Evolutionary conservation across 2,888 invertebrate genomes (phyloP).

Genomic region (Fragum fragum): DNA sequence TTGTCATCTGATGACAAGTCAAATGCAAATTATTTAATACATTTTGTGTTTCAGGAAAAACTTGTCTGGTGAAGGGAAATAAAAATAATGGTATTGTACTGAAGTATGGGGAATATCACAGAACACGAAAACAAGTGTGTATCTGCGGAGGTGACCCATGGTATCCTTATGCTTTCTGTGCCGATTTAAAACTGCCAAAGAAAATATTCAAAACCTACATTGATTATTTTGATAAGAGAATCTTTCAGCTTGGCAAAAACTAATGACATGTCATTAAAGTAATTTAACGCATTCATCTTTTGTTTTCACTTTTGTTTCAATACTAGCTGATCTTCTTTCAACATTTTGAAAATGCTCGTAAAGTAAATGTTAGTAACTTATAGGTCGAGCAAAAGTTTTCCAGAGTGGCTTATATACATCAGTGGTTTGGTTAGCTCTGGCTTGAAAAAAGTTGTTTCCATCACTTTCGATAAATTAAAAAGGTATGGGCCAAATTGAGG

Average conservation of each 20-base stretch:
- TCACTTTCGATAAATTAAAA: too few species aligned
- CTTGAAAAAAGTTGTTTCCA: too few species aligned
- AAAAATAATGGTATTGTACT: not conserved
- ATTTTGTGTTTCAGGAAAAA: slow-evolving; percentile 1
- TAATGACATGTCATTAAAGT: not conserved
- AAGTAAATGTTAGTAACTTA: too few species aligned
- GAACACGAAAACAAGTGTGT: not conserved
- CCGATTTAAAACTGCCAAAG: not conserved
- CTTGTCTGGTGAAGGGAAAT: not conserved
- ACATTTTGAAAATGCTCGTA: too few species aligned
- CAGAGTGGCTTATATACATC: too few species aligned
- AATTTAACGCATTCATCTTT: not conserved
- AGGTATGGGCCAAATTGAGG: too few species aligned
- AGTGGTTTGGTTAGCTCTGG: too few species aligned
- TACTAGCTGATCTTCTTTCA: too few species aligned
- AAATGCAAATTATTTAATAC: too few species aligned
- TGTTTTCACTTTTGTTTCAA: not conserved
- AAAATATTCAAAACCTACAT: not conserved
- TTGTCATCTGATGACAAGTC: too few species aligned
- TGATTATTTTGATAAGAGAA: not conserved
- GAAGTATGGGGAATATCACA: not conserved
- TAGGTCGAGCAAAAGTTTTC: too few species aligned
- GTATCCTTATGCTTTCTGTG: slow-evolving; percentile 22
- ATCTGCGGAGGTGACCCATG: slow-evolving; percentile 5
- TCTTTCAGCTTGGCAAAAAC: slow-evolving; percentile 7